phyloP scores from a whole-genome alignment of 2,888 invertebrate genomes.

The Tetramorium bicarinatum region DNA sequence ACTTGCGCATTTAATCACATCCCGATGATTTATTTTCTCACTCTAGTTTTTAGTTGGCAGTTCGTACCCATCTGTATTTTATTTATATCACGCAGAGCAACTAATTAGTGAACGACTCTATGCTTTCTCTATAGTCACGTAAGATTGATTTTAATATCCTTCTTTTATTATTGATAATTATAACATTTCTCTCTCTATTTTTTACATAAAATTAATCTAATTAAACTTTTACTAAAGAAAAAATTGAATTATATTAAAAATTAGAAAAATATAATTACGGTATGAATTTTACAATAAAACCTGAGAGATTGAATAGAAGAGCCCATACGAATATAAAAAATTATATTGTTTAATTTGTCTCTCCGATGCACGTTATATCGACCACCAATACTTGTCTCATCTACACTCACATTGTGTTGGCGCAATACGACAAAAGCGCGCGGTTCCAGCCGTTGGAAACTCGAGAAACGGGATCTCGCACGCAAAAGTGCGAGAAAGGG shows the following conservation, averaged over 20 bases:
- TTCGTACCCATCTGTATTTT: constrained; percentile 6
- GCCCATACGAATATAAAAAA: constrained; percentile 55
- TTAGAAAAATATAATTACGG: constrained; percentile 69
- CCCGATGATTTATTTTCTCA: constrained; percentile 37
- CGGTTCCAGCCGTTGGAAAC: constrained; percentile 32
- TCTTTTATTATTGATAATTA: neutral
- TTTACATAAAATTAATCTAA: neutral
- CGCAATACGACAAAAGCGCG: neutral
- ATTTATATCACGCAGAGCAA: neutral
- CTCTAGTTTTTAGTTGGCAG: neutral
- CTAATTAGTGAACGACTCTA: neutral
- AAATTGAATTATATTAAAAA: neutral
- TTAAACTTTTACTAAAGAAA: constrained; percentile 1
- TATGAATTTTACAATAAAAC: constrained; percentile 52
- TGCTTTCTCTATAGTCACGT: neutral
- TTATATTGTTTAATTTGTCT: neutral
- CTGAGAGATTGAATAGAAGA: constrained; percentile 64
- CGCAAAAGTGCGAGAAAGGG: constrained; percentile 21
- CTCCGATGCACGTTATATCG: neutral
- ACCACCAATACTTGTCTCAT: neutral
- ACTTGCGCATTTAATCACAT: constrained; percentile 38
- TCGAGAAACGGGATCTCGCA: constrained; percentile 38
- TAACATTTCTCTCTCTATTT: neutral
- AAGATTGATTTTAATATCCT: neutral
- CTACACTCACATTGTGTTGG: neutral